Percentiles rank a stretch among this genome's conserved stretches.
These are phyloP conservation scores for Adrianichthys oophorus DNA, from an alignment of 2,797 vertebrate genomes.

Conservation along the genomic window DNA sequence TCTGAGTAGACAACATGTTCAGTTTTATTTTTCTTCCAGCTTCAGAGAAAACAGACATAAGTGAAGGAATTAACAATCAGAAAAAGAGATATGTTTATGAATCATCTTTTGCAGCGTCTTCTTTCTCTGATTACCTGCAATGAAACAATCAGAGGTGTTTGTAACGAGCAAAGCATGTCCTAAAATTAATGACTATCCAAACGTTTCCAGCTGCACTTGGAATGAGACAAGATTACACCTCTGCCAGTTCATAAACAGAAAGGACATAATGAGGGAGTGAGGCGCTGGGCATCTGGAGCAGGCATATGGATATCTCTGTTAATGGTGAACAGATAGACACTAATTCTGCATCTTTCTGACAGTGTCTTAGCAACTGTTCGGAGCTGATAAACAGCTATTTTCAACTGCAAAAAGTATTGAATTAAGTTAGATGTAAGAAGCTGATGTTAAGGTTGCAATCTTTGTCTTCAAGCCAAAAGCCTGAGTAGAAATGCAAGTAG, in stretches of 20 bases:
- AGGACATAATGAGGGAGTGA: constrained; percentile 61
- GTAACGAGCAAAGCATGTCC: constrained; percentile 34
- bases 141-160: constrained; percentile 36
- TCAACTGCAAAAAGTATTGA: constrained; percentile 39
- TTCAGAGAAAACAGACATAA: neutral
- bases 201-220: constrained; percentile 50
- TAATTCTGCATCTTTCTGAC: constrained; percentile 48
- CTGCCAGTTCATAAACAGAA: constrained; percentile 48
- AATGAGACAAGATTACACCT: constrained; percentile 49
- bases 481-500: neutral
- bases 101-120: constrained; percentile 1
- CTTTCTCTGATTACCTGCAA: constrained; percentile 12
- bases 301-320: constrained; percentile 58
- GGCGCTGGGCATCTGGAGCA: constrained; percentile 64
- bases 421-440: constrained; percentile 36
- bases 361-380: constrained; percentile 64
- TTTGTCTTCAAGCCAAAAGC: neutral
- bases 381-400: constrained; percentile 52
- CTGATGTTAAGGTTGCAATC: constrained; percentile 12
- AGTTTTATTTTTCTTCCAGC: neutral
- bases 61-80: no score
- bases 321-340: constrained; percentile 54
- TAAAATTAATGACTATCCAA: constrained; percentile 54
- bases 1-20: neutral
- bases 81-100: neutral